These are phyloP conservation scores for Atta colombica DNA, from an alignment of 1,140 invertebrate species.

Conservation along the genomic window DNA sequence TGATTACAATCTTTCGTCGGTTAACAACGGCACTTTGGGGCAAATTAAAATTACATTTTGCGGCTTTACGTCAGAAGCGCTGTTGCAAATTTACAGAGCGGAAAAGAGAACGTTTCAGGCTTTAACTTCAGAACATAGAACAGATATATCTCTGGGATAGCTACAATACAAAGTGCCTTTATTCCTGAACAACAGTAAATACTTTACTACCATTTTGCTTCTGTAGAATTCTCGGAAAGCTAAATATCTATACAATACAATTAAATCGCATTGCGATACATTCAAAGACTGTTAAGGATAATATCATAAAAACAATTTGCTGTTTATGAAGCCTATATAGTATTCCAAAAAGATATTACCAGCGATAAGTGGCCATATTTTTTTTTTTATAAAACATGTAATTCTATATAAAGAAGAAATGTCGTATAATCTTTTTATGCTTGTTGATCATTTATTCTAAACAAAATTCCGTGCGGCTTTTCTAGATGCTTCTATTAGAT, in stretches of 20 bases:
- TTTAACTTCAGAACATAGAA: not conserved
- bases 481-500: conserved; percentile 24
- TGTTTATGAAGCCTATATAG: not conserved
- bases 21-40: conserved; percentile 17
- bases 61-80: conserved; percentile 22
- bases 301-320: conserved; percentile 7
- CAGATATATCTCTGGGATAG: not conserved
- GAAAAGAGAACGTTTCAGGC: not conserved
- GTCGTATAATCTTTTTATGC: not conserved
- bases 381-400: not conserved
- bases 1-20: not conserved
- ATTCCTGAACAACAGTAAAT: conserved; percentile 35
- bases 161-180: conserved; percentile 25
- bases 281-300: not conserved
- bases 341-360: conserved; percentile 1
- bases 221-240: conserved; percentile 11
- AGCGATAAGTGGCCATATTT: not conserved
- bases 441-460: not conserved
- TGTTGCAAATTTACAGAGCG: not conserved
- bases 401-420: conserved; percentile 2
- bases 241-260: not conserved
- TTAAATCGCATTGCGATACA: conserved; percentile 28
- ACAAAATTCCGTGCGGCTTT: not conserved
- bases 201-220: not conserved
- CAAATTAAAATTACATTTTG: conserved; percentile 55